Evolutionary conservation across 2,888 invertebrate species (phyloP).

Genomic region (Perithous albicinctus): DNA sequence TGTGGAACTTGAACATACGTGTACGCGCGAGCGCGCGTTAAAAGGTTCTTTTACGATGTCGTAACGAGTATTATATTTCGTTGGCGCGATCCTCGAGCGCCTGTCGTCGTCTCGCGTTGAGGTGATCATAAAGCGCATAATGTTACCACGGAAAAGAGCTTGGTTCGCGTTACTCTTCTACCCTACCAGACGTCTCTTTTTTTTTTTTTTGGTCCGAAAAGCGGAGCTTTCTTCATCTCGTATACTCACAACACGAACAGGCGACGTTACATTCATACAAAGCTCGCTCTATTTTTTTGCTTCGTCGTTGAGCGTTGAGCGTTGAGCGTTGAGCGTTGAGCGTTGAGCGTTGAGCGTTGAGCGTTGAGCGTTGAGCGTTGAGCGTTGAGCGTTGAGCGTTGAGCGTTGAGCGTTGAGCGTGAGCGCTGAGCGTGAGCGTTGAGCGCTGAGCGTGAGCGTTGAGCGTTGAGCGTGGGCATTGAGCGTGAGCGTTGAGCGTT

Average conservation of each 20-base stretch:
- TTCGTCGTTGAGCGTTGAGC: no score
- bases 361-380: no score
- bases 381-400: no score
- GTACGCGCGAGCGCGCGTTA: constrained; percentile 75
- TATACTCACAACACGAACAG: constrained; percentile 57
- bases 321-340: no score
- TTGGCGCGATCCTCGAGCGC: constrained; percentile 64
- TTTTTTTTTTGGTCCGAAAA: constrained; percentile 32
- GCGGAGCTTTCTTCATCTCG: constrained; percentile 61
- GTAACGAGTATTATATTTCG: constrained; percentile 77
- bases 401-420: no score
- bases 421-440: no score
- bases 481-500: no score
- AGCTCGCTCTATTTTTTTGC: constrained; percentile 32
- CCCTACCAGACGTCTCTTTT: background rate
- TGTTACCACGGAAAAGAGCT: constrained; percentile 69
- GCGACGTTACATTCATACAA: constrained; percentile 41
- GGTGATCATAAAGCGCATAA: constrained; percentile 78
- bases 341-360: no score
- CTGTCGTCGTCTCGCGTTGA: constrained; percentile 67
- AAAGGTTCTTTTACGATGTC: constrained; percentile 82
- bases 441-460: no score
- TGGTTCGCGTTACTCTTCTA: constrained; percentile 64
- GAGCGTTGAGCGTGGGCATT: no score
- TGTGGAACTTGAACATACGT: constrained; percentile 61